Evolutionary conservation across 2,888 invertebrate species (phyloP).

Genomic region (Drosophila rellima): DNA sequence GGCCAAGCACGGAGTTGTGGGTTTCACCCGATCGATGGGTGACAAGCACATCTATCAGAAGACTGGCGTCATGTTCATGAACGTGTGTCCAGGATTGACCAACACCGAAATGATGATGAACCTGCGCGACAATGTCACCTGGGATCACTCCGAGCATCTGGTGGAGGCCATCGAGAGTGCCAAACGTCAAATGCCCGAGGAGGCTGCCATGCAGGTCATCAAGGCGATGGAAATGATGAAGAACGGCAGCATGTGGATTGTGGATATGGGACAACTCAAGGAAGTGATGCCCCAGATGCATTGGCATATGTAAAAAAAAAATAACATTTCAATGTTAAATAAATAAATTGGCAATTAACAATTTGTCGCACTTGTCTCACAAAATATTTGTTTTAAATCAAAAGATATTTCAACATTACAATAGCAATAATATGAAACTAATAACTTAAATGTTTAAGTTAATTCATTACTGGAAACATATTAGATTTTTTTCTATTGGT

Average conservation of each 20-base stretch:
- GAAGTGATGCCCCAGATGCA: slow-evolving; percentile 78
- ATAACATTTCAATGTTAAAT: not conserved
- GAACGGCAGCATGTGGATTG: slow-evolving; percentile 84
- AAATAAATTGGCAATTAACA: not conserved
- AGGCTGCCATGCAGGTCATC: slow-evolving; percentile 79
- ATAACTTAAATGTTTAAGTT: no score
- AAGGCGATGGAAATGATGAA: slow-evolving; percentile 82
- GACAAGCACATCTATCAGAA: slow-evolving; percentile 73
- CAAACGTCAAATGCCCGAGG: slow-evolving; percentile 82
- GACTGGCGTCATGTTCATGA: slow-evolving; percentile 82
- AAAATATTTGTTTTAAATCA: not conserved
- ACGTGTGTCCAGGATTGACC: slow-evolving; percentile 83
- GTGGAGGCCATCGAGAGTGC: slow-evolving; percentile 73
- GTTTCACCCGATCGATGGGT: slow-evolving; percentile 84
- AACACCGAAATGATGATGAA: slow-evolving; percentile 82
- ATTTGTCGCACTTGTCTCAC: not conserved
- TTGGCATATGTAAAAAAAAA: slow-evolving; percentile 72
- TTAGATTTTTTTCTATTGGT: no score
- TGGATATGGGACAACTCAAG: slow-evolving; percentile 78
- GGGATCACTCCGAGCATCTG: slow-evolving; percentile 74
- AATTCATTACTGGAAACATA: no score
- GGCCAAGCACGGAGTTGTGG: slow-evolving; percentile 84
- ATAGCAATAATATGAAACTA: no score
- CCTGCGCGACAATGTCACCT: slow-evolving; percentile 79
- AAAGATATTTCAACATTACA: not conserved